Base-by-base conservation (phyloP, 2,797 vertebrate species). In the Simalia tracyae region DNA sequence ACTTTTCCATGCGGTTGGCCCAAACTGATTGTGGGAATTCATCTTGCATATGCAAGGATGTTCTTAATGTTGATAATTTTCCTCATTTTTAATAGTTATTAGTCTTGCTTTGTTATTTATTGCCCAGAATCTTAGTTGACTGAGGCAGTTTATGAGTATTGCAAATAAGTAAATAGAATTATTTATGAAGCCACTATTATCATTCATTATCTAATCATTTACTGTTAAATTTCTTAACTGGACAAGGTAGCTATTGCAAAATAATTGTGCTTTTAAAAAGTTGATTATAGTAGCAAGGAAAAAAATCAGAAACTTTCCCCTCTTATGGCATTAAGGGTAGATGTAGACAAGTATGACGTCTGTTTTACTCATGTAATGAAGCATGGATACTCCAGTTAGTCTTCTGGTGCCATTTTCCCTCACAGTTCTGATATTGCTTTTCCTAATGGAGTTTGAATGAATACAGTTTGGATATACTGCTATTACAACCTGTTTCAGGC, bases 241-340 rank as follows among this genome's bases (percentile, higher is more conserved):
- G 86, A 50, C 88, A 93, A 90, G 85, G 24, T 10, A 92, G 11
- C 90, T 91, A 92, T 84, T 89, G 84, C 85, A 93, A 88, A 94
- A 92, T 76, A 31, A 90, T 86, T 89, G 26, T 31, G 31, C 9
- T 87, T 84, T 89, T 89, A 92, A 92, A 89, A 94, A 95, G 88
- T 66, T 54, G 63, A 54, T 88, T 12, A 91, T 76, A 88, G 59
- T 84, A 92, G 84, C 92, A 88, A 15, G 0, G 0, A 11, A 84
- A 46, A 86, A 81, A 91, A 90, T 54, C 89, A 63, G 10, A 46
- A 92, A 90, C 66, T 56, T 61, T 24, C 64, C 81, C 14, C 11
- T n/a, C 24, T 26, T 63, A 42, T 42, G 46, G 36, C 72, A 81
- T 46, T 81, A 46, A 19, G 19, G 10, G 36, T 46, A 22, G 36